Evolutionary conservation across 2,113 vertebrate genomes (phyloP), one percentile per base, ranked within the genome.

Genomic region (Clarias macrocephalus): DNA sequence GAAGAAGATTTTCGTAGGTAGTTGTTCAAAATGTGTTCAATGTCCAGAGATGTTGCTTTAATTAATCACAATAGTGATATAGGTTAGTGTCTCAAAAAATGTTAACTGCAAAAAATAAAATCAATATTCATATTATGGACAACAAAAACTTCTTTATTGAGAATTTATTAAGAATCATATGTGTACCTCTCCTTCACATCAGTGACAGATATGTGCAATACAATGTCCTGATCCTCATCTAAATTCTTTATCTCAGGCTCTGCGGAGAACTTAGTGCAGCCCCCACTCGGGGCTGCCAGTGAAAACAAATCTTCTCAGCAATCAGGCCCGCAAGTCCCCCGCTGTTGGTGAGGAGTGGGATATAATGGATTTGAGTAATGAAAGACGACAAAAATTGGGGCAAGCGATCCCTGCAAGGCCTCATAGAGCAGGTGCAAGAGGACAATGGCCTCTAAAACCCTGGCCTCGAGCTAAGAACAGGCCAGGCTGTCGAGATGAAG

Each of bases 331-430:
- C 83, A 81, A 86, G 70, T 56, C 84, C 76, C 87, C 88, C 79
- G 62, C 75, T 85, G 85, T 87, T 81, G 83, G 85, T 80, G 83
- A 88, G 84, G 80, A 90, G 86, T 87, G 87, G 81, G 72, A 89
- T 88, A 88, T 89, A 92, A 87, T 86, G 86, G 88, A 88, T 76
- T 73, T 85, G 85, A 87, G 85, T 86, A 89, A 90, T 89, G 85
- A 91, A 88, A 90, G 88, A 83, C 33, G 80, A 90, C 90, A 90
- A 86, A 89, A 86, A 84, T 86, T 89, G 76, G 72, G 86, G 86
- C 80, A 79, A 84, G 76, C 76, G 42, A 48, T 80, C 88, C 87
- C 80, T 68, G 37, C 54, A 88, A 65, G 60, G 75, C 87, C 82
- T 76, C 37, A 18, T 60, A 68, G 84, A 89, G 86, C 91, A 91